phyloP scores from a whole-genome alignment of 1,140 invertebrate species.

The Drosophila orena region DNA sequence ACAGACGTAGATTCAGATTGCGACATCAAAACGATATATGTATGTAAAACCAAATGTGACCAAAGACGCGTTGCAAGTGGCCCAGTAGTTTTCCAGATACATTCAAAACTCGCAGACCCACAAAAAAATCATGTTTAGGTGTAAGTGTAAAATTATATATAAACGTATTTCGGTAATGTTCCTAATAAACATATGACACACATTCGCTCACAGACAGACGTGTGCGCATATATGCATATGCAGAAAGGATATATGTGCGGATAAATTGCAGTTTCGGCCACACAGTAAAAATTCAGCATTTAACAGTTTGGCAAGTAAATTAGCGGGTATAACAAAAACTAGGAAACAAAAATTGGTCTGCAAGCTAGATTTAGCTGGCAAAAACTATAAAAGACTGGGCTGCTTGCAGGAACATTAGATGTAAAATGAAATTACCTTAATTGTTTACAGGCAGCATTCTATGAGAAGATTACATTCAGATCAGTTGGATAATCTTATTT shows the following conservation, averaged over 20 bases:
- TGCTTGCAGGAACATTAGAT: conserved; percentile 40
- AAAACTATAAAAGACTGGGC: conserved; percentile 1
- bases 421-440: conserved; percentile 40
- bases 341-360: conserved; percentile 42
- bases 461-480: conserved; percentile 36
- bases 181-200: conserved; percentile 76
- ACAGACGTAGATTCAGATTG: conserved; percentile 30
- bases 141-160: conserved; percentile 83
- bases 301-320: conserved; percentile 60
- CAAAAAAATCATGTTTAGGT: conserved; percentile 66
- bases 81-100: conserved; percentile 26
- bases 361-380: conserved; percentile 16
- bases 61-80: conserved; percentile 63
- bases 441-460: conserved; percentile 84
- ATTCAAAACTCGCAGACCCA: conserved; percentile 24
- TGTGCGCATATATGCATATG: conserved; percentile 39
- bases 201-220: conserved; percentile 29
- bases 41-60: conserved; percentile 51
- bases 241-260: conserved; percentile 45
- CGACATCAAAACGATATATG: conserved; percentile 1
- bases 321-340: conserved; percentile 22
- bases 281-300: conserved; percentile 68
- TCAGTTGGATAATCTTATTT: conserved; percentile 28
- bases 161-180: conserved; percentile 84
- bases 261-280: conserved; percentile 65